Evolutionary conservation across 64 coral and sea anemone species (phyloP).

Genomic region (Stylophora pistillata): DNA sequence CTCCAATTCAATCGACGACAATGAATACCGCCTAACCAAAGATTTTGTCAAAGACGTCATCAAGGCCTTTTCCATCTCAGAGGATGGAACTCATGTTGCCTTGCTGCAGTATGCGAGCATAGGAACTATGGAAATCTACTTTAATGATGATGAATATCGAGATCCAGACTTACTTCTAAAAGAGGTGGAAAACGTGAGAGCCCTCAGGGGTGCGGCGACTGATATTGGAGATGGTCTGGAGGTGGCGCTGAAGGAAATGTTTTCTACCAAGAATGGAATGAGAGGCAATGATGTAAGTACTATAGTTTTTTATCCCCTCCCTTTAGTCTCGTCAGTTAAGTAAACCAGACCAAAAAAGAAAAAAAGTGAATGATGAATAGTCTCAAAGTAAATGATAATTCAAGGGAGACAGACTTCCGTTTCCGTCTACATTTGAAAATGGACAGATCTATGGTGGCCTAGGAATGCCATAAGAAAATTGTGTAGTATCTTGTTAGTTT

Average conservation of each 20-base stretch:
- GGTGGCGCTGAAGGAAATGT: conserved; percentile 13
- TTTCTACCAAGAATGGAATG: not conserved
- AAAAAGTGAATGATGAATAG: too few species aligned
- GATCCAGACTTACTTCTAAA: conserved; percentile 16
- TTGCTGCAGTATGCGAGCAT: conserved; percentile 49
- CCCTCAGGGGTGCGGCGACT: not conserved
- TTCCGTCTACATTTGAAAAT: too few species aligned
- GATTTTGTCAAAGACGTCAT: conserved; percentile 84
- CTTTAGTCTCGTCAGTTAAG: too few species aligned
- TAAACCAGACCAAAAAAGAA: too few species aligned
- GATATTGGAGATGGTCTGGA: conserved; percentile 44
- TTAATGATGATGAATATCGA: conserved; percentile 29
- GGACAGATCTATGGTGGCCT: too few species aligned
- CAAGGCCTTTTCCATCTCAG: conserved; percentile 53
- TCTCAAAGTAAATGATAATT: too few species aligned
- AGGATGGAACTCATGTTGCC: conserved; percentile 48
- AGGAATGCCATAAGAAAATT: too few species aligned
- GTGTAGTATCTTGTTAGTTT: too few species aligned
- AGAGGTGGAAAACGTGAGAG: conserved; percentile 47
- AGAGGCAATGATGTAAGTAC: not conserved
- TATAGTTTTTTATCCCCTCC: not conserved
- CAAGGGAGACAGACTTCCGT: too few species aligned
- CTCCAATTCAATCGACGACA: conserved; percentile 64
- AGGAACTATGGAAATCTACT: conserved; percentile 29
- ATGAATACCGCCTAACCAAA: conserved; percentile 72